Evolutionary conservation across 2,797 vertebrate genomes (phyloP), one percentile per base, ranked within the genome.

Genomic region (Sebastes cheni): DNA sequence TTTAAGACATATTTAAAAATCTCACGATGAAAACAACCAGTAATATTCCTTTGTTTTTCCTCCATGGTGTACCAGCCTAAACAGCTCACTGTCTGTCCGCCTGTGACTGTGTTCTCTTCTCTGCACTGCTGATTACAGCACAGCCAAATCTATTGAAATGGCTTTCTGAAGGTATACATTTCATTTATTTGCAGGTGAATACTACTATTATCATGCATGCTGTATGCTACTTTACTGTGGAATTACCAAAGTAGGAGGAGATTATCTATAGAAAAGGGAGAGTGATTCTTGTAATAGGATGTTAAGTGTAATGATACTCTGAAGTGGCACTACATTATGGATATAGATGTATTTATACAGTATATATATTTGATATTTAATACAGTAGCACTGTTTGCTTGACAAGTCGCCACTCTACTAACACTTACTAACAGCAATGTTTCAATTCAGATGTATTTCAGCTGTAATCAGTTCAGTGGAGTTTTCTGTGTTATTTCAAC

Each of bases 291-390:
- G 67, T 77, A 6, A 12, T 54, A 6, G 12, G 10, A 34, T 66
- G 70, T 83, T 27, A 42, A 42, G 6, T 68, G 65, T 16, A 52
- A 8, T 82, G 5, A 29, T 75, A 18, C 55, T 50, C 34, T 61
- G 32, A 70, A 52, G 56, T 58, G 46, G 42, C 71, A 60, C 77
- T 82, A 54, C 8, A 18, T 67, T 67, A 67, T 75, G 11, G 32
- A 71, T 42, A 52, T 75, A 59, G 36, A 83, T 79, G 59, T 72
- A 54, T 86, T 84, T 75, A 79, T 75, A 76, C 20, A 77, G 6
- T 77, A 34, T 34, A 83, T 86, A 86, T 85, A 84, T 87, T 85
- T 89, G 82, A 85, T 89, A 80, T 81, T 75, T 76, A 36, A 82
- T 75, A 70, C 64, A 73, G 79, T 82, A 71, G 80, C 61, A 78